Base-by-base conservation (phyloP, 2,888 invertebrate species). In the Cheilosia soror region DNA sequence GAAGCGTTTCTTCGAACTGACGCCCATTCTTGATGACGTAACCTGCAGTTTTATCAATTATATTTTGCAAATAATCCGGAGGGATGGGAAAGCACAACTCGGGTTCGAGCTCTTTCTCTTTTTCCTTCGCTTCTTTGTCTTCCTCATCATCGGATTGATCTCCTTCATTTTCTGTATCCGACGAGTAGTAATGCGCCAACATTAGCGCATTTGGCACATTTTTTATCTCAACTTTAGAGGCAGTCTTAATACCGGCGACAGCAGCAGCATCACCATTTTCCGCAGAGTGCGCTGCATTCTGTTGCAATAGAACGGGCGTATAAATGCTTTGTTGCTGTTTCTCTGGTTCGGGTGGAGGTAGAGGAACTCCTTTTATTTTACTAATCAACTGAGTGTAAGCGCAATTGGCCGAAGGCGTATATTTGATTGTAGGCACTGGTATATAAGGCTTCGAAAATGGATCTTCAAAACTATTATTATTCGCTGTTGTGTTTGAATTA, bases 1-100 rank as follows among this genome's bases (percentile, higher is more conserved):
- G 95, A 9, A 97, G 96, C 31, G 97, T 96, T 42, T 96, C 95
- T 89, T 99, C 99, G 90, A 99, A 99, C 89, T 97, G 96, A 72
- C 96, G 95, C 0, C 99, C 99, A 92, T 99, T 99, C 88, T 98
- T 97, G 0, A 97, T 96, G 0, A 99, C 99, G 92, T 99, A 99
- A 87, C 96, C 95, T 0, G 99, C 99, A 95, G 99, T 98, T 92
- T 98, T 98, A 92, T 98, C 98, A 77, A 99, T 96, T 7, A 99
- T 96, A 25, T 96, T 94, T 90, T 96, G 96, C 0, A 96, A 93
- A 88, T 97, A 97, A 4, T 96, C 95, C 0, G 97, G 96, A 0
- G 98, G 98, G 2, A 94, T 92, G 9, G 93, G 92, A 33, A 94
- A 93, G 0, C 93, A 90, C 47, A 91, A 69, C 31, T 88, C 84